A percentile compares a stretch with the other conserved stretches of the same genome.
Evolutionary conservation across 2,888 invertebrate species (phyloP).

Genomic region (Ochropleura leucogaster): DNA sequence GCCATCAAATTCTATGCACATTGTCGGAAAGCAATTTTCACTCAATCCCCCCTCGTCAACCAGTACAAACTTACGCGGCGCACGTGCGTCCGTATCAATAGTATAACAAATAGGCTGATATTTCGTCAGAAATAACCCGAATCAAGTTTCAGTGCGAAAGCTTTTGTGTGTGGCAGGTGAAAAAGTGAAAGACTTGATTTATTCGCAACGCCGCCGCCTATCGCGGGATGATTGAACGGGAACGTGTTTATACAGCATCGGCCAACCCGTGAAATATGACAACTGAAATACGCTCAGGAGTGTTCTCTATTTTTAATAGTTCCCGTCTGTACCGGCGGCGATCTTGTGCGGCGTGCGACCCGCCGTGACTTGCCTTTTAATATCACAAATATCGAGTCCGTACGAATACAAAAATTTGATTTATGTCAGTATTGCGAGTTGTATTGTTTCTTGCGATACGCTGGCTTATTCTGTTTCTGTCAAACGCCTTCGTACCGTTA

Average conservation of each 20-base stretch:
- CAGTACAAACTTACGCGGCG: conserved; percentile 89
- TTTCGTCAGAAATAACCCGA: conserved; percentile 91
- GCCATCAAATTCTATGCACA: conserved; percentile 88
- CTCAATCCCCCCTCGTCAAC: conserved; percentile 89
- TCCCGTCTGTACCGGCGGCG: conserved; percentile 64
- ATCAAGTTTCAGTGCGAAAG: conserved; percentile 90
- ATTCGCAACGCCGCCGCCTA: conserved; percentile 89
- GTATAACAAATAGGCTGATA: conserved; percentile 91
- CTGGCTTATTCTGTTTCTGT: conserved; percentile 81
- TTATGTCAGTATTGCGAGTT: conserved; percentile 81
- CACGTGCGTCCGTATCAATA: conserved; percentile 90
- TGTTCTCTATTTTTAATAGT: conserved; percentile 71
- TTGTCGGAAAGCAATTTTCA: conserved; percentile 89
- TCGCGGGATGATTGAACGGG: conserved; percentile 89
- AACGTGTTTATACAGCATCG: conserved; percentile 89
- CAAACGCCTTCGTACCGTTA: conserved; percentile 77
- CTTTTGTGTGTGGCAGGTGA: conserved; percentile 91
- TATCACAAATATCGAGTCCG: conserved; percentile 76
- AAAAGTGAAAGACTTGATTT: conserved; percentile 90
- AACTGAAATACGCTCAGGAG: conserved; percentile 79
- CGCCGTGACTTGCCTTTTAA: conserved; percentile 78
- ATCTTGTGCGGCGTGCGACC: conserved; percentile 71
- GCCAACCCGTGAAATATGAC: conserved; percentile 88
- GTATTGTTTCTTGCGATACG: conserved; percentile 81
- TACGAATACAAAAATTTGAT: conserved; percentile 81